Evolutionary conservation across 2,797 vertebrate species (phyloP).

Genomic region (Benthosema pterotum): DNA sequence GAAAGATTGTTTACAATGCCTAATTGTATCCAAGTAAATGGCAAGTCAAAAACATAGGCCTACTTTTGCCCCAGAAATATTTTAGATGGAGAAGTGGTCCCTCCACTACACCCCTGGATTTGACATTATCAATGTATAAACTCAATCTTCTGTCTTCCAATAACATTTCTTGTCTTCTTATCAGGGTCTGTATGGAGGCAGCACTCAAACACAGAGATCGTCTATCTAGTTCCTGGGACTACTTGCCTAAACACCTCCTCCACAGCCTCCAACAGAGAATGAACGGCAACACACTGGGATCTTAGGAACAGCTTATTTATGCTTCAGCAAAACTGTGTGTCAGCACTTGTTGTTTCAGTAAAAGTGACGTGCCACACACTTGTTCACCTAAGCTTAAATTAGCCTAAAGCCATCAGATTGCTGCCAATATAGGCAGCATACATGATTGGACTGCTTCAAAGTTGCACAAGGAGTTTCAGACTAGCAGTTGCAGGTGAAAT

Average conservation of each 20-base stretch:
- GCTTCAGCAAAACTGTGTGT: no score
- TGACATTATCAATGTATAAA: background rate
- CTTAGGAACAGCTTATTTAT: constrained; percentile 60
- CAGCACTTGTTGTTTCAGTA: no score
- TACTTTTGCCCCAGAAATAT: no score
- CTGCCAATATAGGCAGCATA: no score
- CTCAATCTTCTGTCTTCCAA: background rate
- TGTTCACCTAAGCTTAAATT: no score
- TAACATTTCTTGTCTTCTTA: background rate
- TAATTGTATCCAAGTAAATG: no score
- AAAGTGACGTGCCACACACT: no score
- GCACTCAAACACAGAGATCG: constrained; percentile 87
- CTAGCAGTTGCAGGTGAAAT: background rate
- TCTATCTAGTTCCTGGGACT: constrained; percentile 88
- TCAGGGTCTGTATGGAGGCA: constrained; percentile 90
- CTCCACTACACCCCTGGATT: no score
- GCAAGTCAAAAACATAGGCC: no score
- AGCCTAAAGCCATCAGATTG: background rate
- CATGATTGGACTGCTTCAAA: background rate
- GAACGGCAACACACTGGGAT: constrained; percentile 88
- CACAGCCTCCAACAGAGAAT: constrained; percentile 88
- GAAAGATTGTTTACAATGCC: no score
- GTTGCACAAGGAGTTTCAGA: constrained; percentile 5
- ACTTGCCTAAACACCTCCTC: constrained; percentile 93
- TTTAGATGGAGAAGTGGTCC: no score